Evolutionary conservation across 2,113 vertebrate species (phyloP), one percentile per base, ranked within the genome.

Genomic region (Motacilla alba): DNA sequence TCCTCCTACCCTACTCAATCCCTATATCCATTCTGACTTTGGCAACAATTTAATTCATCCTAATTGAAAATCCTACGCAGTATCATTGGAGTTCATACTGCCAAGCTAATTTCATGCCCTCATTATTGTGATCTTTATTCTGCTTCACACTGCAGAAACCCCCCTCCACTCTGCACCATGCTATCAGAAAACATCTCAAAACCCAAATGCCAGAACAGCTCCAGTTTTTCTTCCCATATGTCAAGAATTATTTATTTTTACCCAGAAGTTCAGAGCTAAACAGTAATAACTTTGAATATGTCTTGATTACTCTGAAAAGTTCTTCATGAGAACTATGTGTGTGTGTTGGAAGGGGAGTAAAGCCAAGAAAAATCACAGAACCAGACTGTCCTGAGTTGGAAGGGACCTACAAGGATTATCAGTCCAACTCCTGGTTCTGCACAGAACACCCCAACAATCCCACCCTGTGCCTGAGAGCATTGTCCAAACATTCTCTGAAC

Each of bases 51-150:
- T 94, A 72, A 64, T 85, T 91, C 14, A 46, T 22, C 27, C 43
- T 84, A 41, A 91, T 93, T 79, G 62, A 94, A 95, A 87, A 75
- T 84, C 41, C 64, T 76, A 24, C 1, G 4, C 28, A n/a, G 26
- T 60, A 76, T 55, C 43, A 53, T 14, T 14, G 19, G 52, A 89
- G 41, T 91, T 92, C 53, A 66, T 69, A 46, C 41, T 62, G 53
- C 37, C 62, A 79, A 76, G 69, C 28, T 91, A 79, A 87, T 91
- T 89, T 92, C 49, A 82, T 85, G 74, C 43, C 59, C 62, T 89
- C 79, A 55, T 95, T 94, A 81, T 24, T 72, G 49, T 91, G 53
- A 89, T 68, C 58, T 94, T 87, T 89, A 81, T 82, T 87, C 80
- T 92, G 52, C 53, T 91, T 92, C 77, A 87, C 37, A 62, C 18